Evolutionary conservation across 2,888 invertebrate genomes (phyloP).

Genomic region (Apamea sordens): DNA sequence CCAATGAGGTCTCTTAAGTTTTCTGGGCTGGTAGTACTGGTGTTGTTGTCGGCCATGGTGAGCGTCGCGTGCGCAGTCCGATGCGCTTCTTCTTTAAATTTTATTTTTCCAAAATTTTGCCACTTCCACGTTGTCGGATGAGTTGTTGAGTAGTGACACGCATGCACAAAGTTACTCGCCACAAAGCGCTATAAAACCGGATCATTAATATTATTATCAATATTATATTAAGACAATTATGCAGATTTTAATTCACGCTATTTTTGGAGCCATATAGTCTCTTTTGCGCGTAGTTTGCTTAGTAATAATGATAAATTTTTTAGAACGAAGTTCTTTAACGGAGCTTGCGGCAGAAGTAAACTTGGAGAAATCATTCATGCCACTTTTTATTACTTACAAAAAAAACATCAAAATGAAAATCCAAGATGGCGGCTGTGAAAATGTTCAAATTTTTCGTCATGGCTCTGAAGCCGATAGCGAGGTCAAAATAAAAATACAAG

Average conservation of each 20-base stretch:
- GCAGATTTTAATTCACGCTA: not conserved
- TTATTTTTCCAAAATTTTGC: too few species aligned
- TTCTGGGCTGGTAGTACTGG: not conserved
- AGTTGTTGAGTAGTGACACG: not conserved
- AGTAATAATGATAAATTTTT: too few species aligned
- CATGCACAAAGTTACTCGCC: not conserved
- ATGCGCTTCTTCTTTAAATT: not conserved
- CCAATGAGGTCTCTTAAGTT: not conserved
- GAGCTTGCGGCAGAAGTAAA: too few species aligned
- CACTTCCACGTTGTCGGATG: too few species aligned
- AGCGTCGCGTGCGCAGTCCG: not conserved
- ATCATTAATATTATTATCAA: not conserved
- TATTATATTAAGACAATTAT: not conserved
- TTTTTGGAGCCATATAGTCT: not conserved
- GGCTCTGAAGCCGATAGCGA: too few species aligned
- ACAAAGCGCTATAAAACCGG: not conserved
- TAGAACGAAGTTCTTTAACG: too few species aligned
- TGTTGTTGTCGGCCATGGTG: not conserved
- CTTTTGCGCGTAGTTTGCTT: not conserved
- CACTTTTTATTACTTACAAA: too few species aligned
- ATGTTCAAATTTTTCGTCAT: too few species aligned
- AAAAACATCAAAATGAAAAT: too few species aligned
- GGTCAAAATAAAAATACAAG: too few species aligned
- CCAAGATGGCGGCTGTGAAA: too few species aligned
- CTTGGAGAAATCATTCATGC: too few species aligned